Conservation (phyloP, 2,113 vertebrate genomes). For the Dasyornis broadbenti region DNA sequence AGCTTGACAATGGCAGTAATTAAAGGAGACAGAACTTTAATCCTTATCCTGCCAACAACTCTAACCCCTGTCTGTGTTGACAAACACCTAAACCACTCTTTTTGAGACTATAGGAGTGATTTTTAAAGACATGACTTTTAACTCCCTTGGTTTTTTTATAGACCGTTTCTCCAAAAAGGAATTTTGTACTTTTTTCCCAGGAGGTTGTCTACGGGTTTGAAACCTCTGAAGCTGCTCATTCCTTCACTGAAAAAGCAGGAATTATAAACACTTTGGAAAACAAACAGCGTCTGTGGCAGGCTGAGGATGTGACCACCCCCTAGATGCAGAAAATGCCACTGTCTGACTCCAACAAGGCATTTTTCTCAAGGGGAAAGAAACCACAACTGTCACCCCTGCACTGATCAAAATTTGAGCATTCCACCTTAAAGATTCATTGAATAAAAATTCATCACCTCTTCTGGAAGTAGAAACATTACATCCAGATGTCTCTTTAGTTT, state of each 20-base stretch:
- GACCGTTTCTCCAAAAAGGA: not conserved
- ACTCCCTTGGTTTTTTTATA: rapidly evolving
- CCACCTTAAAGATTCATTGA: not conserved
- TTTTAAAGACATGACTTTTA: not conserved
- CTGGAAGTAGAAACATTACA: not conserved
- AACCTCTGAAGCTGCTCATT: not conserved
- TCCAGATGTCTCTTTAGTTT: not conserved
- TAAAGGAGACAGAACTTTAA: not conserved
- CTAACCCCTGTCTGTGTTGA: not conserved
- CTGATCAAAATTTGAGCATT: not conserved
- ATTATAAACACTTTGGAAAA: not conserved
- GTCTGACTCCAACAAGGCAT: not conserved
- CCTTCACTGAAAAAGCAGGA: not conserved
- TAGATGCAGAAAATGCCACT: not conserved
- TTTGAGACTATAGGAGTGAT: not conserved
- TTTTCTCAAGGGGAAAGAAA: not conserved
- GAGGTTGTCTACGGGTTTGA: not conserved
- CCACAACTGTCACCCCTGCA: not conserved
- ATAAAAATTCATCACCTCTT: not conserved
- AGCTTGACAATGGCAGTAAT: no score
- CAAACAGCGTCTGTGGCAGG: not conserved
- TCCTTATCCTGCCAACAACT: not conserved
- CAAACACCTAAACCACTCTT: not conserved
- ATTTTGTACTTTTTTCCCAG: not conserved
- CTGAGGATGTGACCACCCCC: not conserved